These are phyloP conservation scores for Zootoca vivipara DNA, from an alignment of 2,113 vertebrate genomes.

Conservation along the genomic window DNA sequence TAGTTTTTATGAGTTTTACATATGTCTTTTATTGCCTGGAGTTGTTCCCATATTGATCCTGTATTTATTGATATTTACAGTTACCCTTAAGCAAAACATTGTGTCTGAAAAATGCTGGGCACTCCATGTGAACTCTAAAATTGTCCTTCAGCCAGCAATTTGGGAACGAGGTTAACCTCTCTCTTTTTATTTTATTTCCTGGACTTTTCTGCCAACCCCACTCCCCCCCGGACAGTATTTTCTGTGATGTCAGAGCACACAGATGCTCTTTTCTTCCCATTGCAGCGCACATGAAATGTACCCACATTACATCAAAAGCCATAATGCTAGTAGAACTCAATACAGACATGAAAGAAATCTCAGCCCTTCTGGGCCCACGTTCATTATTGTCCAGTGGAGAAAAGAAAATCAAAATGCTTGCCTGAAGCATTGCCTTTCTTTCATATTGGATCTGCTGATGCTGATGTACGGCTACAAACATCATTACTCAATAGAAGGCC, in stretches of 20 bases:
- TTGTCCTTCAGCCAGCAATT: background rate
- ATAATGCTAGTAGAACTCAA: background rate
- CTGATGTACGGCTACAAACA: too few species aligned
- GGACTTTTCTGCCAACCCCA: background rate
- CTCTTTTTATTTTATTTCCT: background rate
- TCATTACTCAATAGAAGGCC: too few species aligned
- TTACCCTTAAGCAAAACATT: background rate
- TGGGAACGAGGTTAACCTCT: background rate
- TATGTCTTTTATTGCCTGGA: background rate
- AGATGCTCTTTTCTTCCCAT: background rate
- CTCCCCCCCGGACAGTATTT: background rate
- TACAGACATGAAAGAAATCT: background rate
- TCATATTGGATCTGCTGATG: slow-evolving; percentile 11
- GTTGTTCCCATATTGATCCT: background rate
- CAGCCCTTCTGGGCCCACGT: background rate
- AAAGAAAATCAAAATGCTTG: slow-evolving; percentile 3
- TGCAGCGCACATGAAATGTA: background rate
- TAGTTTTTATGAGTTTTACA: background rate
- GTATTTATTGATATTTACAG: background rate
- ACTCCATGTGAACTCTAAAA: background rate
- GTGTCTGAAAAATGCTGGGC: background rate
- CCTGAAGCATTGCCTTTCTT: background rate
- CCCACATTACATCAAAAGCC: background rate
- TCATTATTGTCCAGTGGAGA: background rate
- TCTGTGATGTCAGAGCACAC: background rate